Evolutionary conservation across 2,113 vertebrate species (phyloP), one percentile per base, ranked within the genome.

Genomic region (Ancistrus triradiatus): DNA sequence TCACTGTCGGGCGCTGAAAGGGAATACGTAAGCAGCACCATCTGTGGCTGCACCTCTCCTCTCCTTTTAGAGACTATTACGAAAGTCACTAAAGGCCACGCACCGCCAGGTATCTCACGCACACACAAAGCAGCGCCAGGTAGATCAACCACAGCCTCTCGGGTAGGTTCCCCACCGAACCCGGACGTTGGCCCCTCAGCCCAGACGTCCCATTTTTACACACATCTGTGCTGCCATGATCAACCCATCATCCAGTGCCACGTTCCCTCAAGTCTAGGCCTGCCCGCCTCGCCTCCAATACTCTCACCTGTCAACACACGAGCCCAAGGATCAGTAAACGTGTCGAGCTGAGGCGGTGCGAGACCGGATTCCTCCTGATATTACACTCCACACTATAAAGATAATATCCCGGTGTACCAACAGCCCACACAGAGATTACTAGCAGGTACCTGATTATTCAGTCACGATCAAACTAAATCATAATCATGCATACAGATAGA

Each of bases 61-160:
- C 52, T 65, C 49, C 49, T 74, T 74, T 74, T 74, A 74, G 61
- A 49, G 66, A 59, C 60, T 63, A 69, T 73, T 73, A 73, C 55
- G 37, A 63, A 52, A 50, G 63, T 42, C 59, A 62, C 68, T 59
- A 59, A 70, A 49, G 60, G 55, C 38, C 74, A 62, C 28, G 69
- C 68, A 49, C 27, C 27, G 3, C 27, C 27, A 31, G 3, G 27
- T 31, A 7, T 9, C 6, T n/a, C 1, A 28, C 25, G 9, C 31
- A 22, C n/a, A 8, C 7, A 24, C 7, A 11, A 11, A 35, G 10
- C 13, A 60, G 28, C 28, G n/a, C 35, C 28, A 48, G 1, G 13
- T n/a, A n/a, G 2, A 14, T 1, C 3, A 8, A 31, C 11, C 25
- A 47, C 5, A n/a, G 5, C 18, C 9, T n/a, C n/a, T n/a, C n/a